These are phyloP conservation scores for Nannospalax galili DNA, from an alignment of 2,113 vertebrate species.

Conservation along the genomic window DNA sequence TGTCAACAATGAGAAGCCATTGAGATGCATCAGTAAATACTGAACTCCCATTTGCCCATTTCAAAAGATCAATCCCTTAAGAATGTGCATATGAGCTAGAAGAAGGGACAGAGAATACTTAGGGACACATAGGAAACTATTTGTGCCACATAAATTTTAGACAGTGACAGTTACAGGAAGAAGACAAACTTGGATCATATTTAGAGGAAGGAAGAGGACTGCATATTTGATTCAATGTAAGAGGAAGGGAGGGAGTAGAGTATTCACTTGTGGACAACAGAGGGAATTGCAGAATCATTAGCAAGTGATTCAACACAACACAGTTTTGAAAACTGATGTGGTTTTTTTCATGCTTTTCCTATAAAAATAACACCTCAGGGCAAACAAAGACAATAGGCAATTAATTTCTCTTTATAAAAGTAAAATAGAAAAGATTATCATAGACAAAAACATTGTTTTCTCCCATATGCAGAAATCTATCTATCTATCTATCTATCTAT, in stretches of 20 bases:
- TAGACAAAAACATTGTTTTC: not conserved
- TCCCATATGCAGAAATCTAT: not conserved
- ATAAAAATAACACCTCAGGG: not conserved
- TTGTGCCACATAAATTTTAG: slow-evolving; percentile 21
- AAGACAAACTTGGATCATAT: not conserved
- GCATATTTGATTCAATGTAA: not conserved
- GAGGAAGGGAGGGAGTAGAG: not conserved
- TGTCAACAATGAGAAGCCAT: not conserved
- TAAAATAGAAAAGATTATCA: not conserved
- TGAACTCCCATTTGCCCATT: not conserved
- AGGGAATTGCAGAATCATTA: slow-evolving; percentile 27
- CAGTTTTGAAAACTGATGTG: too few species aligned
- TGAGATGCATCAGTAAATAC: not conserved
- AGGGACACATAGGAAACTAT: not conserved
- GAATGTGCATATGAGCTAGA: not conserved
- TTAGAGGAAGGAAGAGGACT: not conserved
- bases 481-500: not conserved
- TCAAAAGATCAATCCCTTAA: not conserved
- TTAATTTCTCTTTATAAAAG: not conserved
- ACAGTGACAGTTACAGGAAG: not conserved
- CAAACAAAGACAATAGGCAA: not conserved
- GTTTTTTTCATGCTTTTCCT: not conserved
- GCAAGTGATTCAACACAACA: slow-evolving; percentile 18
- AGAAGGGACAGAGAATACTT: not conserved
- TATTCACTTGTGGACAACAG: not conserved